Percentiles rank a stretch among this genome's conserved stretches.
phyloP scores from a whole-genome alignment of 1,140 invertebrate genomes.

The Drosophila sechellia region DNA sequence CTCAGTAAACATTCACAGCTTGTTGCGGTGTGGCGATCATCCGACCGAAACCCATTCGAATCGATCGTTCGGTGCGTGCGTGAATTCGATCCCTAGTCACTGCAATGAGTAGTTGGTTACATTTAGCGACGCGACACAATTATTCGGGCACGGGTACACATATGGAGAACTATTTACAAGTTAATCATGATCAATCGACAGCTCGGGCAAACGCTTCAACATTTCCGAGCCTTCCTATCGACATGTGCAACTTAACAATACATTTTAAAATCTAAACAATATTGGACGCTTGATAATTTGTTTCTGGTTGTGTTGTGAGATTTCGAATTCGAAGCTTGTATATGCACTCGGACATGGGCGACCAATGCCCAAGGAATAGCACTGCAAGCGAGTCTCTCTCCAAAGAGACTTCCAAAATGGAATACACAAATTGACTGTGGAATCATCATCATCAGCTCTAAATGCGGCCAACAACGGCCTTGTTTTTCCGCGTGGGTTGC shows the following conservation, averaged over 20 bases:
- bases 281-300: slow-evolving; percentile 57
- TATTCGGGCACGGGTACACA: slow-evolving; percentile 18
- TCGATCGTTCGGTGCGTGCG: slow-evolving; percentile 25
- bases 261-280: slow-evolving; percentile 53
- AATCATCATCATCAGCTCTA: slow-evolving; percentile 26
- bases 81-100: slow-evolving; percentile 71
- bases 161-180: slow-evolving; percentile 63
- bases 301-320: slow-evolving; percentile 52
- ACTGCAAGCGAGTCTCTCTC: slow-evolving; percentile 35
- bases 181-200: slow-evolving; percentile 50
- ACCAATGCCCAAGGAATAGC: slow-evolving; percentile 22
- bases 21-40: slow-evolving; percentile 66
- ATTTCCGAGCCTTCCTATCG: slow-evolving; percentile 46
- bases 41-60: slow-evolving; percentile 62
- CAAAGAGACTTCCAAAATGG: slow-evolving; percentile 46
- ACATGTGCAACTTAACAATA: slow-evolving; percentile 49
- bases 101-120: slow-evolving; percentile 54
- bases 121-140: slow-evolving; percentile 56
- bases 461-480: slow-evolving; percentile 81
- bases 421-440: slow-evolving; percentile 51
- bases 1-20: slow-evolving; percentile 83
- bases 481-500: slow-evolving; percentile 91
- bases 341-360: slow-evolving; percentile 17
- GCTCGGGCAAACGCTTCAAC: slow-evolving; percentile 67
- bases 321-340: slow-evolving; percentile 52